Percentiles rank a stretch among this genome's conserved stretches.
Evolutionary conservation across 1,140 invertebrate genomes (phyloP).

Genomic region (Bombus cullumanus): DNA sequence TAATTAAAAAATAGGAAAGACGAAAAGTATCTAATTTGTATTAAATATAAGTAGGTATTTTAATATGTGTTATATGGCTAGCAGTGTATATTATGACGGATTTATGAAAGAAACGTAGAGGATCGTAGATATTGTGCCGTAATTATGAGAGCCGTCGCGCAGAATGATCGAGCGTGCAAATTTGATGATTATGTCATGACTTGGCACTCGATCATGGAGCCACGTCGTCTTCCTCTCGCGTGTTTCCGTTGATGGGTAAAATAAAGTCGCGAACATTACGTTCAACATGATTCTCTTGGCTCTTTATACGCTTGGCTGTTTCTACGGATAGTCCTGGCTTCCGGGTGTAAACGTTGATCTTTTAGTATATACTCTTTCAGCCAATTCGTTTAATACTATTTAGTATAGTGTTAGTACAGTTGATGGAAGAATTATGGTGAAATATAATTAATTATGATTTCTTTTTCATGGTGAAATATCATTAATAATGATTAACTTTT

Average conservation of each 20-base stretch:
- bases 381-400: neutral
- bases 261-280: neutral
- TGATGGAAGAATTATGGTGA: neutral
- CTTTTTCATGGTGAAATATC: neutral
- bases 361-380: neutral
- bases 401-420: neutral
- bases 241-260: slow-evolving; percentile 3
- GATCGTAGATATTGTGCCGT: neutral
- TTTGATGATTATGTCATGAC: slow-evolving; percentile 58
- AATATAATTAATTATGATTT: neutral
- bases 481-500: neutral
- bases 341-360: neutral
- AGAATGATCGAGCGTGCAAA: slow-evolving; percentile 11
- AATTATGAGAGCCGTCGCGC: neutral
- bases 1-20: no score
- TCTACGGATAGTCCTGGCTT: slow-evolving; percentile 1
- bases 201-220: slow-evolving; percentile 47
- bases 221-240: neutral
- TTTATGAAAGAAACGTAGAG: neutral
- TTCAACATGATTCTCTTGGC: neutral
- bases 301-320: neutral
- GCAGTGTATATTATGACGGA: neutral
- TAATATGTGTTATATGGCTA: neutral
- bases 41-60: no score
- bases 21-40: no score